Evolutionary conservation across 2,797 vertebrate species (phyloP).

Genomic region (Eulemur albifrons): DNA sequence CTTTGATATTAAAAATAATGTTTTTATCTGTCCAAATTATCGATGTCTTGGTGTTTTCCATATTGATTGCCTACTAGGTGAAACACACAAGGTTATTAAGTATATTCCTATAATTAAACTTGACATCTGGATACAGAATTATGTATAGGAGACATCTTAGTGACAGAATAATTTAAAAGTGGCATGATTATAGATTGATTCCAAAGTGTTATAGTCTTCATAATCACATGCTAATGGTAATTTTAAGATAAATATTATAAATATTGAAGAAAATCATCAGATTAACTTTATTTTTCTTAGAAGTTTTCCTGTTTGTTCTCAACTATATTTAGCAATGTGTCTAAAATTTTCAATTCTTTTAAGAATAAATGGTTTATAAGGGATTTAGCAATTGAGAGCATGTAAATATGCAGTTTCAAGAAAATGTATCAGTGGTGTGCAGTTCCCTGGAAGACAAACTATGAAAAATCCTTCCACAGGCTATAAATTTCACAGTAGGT

Average conservation of each 20-base stretch:
- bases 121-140: slow-evolving; percentile 30
- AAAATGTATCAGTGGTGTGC: not conserved
- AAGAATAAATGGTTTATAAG: not conserved
- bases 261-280: not conserved
- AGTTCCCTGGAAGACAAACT: slow-evolving; percentile 12
- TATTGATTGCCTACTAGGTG: not conserved
- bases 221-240: slow-evolving; percentile 15
- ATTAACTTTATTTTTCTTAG: not conserved
- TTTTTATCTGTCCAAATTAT: not conserved
- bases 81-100: slow-evolving; percentile 55
- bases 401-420: slow-evolving; percentile 22
- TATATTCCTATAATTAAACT: slow-evolving; percentile 56
- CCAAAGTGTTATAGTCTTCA: slow-evolving; percentile 57
- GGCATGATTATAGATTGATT: not conserved
- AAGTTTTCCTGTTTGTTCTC: slow-evolving; percentile 29
- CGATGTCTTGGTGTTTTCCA: not conserved
- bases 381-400: slow-evolving; percentile 39
- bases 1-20: not conserved
- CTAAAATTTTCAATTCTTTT: not conserved
- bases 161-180: slow-evolving; percentile 54
- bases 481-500: not conserved
- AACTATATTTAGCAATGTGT: not conserved
- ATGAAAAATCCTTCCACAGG: not conserved
- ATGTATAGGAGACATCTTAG: slow-evolving; percentile 45
- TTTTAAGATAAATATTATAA: slow-evolving; percentile 54